Evolutionary conservation across 2,888 invertebrate genomes (phyloP), one percentile per base, ranked within the genome.

Genomic region (Neuroscelio doddi): DNA sequence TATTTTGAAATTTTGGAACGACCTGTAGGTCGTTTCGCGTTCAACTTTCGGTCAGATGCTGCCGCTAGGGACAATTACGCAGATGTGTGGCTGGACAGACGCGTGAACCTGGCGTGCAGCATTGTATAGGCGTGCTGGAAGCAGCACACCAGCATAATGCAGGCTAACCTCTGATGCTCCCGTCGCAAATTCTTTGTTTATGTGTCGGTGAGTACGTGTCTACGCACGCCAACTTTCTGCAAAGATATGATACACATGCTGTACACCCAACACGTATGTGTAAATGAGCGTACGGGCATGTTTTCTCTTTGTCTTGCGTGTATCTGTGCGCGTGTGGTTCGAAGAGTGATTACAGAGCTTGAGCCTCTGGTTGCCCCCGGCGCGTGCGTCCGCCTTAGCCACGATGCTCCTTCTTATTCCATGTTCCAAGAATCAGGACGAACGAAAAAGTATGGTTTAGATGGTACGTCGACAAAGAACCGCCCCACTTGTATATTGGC

Each of bases 1-100:
- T n/a, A n/a, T 58, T 63, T 66, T 44, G 62, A 49, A 29, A 45
- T 39, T 46, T 49, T 24, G 52, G 41, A 55, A 52, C 65, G 65
- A 62, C 66, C 66, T 17, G 29, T 46, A 34, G 67, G 63, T 67
- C 63, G 67, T 63, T 67, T 57, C 53, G 69, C 69, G 69, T 64
- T 49, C 68, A 64, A 58, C 63, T 62, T 66, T 66, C 70, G 69
- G 69, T 71, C 74, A 76, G 78, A 79, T 79, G 82, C 82, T 80
- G 83, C 83, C 83, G 78, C 76, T 81, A 82, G 83, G 83, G 82
- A 84, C 84, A 82, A 83, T 83, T 83, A 83, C 84, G 83, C 83
- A 82, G 83, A 83, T 83, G 83, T 79, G 80, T 77, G 78, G 76
- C 78, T 53, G 70, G 58, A 59, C 57, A 61, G 74, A 70, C 76